phyloP scores from a whole-genome alignment of 1,140 invertebrate species.

The Drosophila auraria region DNA sequence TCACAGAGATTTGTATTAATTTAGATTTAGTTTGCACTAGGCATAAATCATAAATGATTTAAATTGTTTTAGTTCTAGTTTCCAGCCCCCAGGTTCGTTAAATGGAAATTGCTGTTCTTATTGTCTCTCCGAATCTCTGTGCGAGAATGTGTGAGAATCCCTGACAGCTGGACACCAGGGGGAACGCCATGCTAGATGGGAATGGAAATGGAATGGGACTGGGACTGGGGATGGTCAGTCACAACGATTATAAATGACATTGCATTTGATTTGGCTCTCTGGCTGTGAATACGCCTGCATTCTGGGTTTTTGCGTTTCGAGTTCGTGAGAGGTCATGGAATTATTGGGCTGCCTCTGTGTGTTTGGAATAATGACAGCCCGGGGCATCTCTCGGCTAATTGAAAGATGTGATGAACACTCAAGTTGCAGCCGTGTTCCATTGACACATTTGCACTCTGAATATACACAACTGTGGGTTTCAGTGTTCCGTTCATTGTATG shows the following conservation, averaged over 20 bases:
- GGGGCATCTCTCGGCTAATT: slow-evolving; percentile 16
- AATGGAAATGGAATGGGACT: slow-evolving; percentile 2
- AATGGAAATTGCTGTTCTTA: slow-evolving; percentile 67
- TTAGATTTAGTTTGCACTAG: slow-evolving; percentile 36
- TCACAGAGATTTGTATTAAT: slow-evolving; percentile 41
- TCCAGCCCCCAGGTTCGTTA: slow-evolving; percentile 41
- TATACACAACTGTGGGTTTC: too few relatives aligned
- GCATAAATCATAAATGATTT: slow-evolving; percentile 52
- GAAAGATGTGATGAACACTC: slow-evolving; percentile 2
- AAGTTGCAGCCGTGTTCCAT: not conserved
- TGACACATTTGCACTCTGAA: not conserved
- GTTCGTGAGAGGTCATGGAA: slow-evolving; percentile 42
- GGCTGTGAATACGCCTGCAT: slow-evolving; percentile 72
- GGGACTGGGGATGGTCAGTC: slow-evolving; percentile 26
- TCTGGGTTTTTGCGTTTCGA: slow-evolving; percentile 41
- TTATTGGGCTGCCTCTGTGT: not conserved
- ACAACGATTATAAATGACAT: slow-evolving; percentile 82
- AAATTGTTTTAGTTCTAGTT: slow-evolving; percentile 61
- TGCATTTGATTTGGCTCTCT: slow-evolving; percentile 61
- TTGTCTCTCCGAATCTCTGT: slow-evolving; percentile 31
- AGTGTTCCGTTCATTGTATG: not conserved
- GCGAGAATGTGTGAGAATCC: slow-evolving; percentile 53
- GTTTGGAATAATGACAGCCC: slow-evolving; percentile 18
- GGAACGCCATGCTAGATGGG: slow-evolving; percentile 18
- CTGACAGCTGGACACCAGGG: slow-evolving; percentile 57